Percentiles rank a stretch among this genome's conserved stretches.
phyloP scores from a whole-genome alignment of 1,140 invertebrate genomes.

The Augochlora pura region DNA sequence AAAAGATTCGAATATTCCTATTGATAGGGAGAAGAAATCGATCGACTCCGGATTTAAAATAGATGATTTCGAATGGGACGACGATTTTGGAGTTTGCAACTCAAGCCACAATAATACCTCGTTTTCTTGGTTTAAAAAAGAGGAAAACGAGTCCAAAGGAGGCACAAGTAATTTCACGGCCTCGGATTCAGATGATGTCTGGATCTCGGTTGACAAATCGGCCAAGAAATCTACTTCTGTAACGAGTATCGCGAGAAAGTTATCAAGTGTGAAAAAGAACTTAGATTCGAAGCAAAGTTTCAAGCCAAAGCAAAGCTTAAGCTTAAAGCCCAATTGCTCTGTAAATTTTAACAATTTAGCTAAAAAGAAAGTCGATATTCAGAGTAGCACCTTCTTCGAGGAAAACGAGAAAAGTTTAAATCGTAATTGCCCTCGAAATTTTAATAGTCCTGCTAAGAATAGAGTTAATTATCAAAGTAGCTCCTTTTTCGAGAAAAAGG shows the following conservation, averaged over 20 bases:
- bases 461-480: too few species aligned
- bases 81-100: slow-evolving; percentile 2
- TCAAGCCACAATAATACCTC: too few species aligned
- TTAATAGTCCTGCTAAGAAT: too few species aligned
- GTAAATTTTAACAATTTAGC: background rate
- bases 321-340: background rate
- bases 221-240: background rate
- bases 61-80: slow-evolving; percentile 16
- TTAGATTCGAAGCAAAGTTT: too few species aligned
- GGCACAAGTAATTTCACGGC: background rate
- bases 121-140: too few species aligned
- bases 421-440: too few species aligned
- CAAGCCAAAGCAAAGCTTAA: too few species aligned
- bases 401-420: too few species aligned
- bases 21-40: background rate
- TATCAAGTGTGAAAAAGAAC: slow-evolving; percentile 26
- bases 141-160: background rate
- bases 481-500: too few species aligned
- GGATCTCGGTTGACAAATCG: slow-evolving; percentile 27
- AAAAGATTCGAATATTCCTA: background rate
- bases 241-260: slow-evolving; percentile 42
- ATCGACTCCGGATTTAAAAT: background rate
- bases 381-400: too few species aligned
- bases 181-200: background rate
- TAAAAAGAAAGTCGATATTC: too few species aligned